Percentiles rank a stretch among this genome's conserved stretches.
Evolutionary conservation across 2,888 invertebrate species (phyloP).

Genomic region (Drosophila neonasuta): DNA sequence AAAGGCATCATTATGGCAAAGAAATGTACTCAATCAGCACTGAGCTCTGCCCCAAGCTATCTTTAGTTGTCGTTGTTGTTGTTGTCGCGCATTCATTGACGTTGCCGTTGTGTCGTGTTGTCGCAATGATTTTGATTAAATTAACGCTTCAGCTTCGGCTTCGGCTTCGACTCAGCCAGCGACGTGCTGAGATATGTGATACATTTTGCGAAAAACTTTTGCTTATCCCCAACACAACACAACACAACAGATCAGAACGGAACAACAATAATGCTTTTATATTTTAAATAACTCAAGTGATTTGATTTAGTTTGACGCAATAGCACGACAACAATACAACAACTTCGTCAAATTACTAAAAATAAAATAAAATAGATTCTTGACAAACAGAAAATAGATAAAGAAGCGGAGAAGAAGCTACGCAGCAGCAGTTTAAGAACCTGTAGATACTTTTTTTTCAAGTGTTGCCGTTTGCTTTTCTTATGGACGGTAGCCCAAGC

Average conservation of each 20-base stretch:
- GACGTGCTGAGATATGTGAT: slow-evolving; percentile 36
- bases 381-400: slow-evolving; percentile 22
- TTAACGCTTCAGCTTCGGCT: slow-evolving; percentile 63
- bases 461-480: slow-evolving; percentile 7
- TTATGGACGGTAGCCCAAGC: slow-evolving; percentile 22
- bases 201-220: slow-evolving; percentile 29
- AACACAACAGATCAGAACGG: slow-evolving; percentile 4
- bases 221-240: slow-evolving; percentile 16
- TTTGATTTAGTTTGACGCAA: slow-evolving; percentile 60
- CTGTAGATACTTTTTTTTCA: slow-evolving; percentile 32
- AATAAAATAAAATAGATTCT: slow-evolving; percentile 15
- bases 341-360: slow-evolving; percentile 23
- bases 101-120: slow-evolving; percentile 49
- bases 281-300: slow-evolving; percentile 55
- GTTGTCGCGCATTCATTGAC: slow-evolving; percentile 8
- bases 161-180: slow-evolving; percentile 12
- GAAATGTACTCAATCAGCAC: slow-evolving; percentile 32
- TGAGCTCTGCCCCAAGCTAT: slow-evolving; percentile 31
- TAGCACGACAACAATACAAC: slow-evolving; percentile 30
- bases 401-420: slow-evolving; percentile 41
- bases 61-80: slow-evolving; percentile 18
- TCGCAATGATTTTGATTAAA: slow-evolving; percentile 74
- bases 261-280: slow-evolving; percentile 44
- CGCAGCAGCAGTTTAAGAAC: slow-evolving; percentile 29
- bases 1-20: slow-evolving; percentile 17